These are phyloP conservation scores for Sebastiscus albofasciatus DNA, from an alignment of 2,797 vertebrate species.

Conservation along the genomic window DNA sequence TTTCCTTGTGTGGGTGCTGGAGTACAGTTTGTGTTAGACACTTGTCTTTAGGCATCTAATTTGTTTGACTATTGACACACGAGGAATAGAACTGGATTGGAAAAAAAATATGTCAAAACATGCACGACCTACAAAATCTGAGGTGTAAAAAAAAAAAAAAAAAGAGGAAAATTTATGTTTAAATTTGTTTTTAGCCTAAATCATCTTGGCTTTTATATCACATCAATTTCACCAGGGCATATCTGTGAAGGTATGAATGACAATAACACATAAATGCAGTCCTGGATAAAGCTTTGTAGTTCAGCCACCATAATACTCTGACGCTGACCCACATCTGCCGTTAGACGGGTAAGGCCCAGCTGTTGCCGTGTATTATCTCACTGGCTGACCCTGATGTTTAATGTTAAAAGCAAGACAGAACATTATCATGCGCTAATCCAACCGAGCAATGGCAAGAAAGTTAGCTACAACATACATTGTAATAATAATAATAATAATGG, in stretches of 20 bases:
- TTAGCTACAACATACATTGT: not conserved
- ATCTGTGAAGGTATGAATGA: conserved; percentile 47
- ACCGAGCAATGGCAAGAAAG: not conserved
- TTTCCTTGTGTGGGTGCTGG: not conserved
- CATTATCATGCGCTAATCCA: conserved; percentile 29
- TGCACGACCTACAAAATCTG: not conserved
- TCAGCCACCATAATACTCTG: conserved; percentile 56
- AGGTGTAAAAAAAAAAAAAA: not conserved
- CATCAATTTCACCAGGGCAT: conserved; percentile 3
- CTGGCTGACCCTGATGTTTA: conserved; percentile 60
- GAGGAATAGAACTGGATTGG: not conserved
- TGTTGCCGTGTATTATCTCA: conserved; percentile 74
- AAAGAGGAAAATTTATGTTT: not conserved
- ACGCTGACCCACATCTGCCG: conserved; percentile 75
- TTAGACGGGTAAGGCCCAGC: conserved; percentile 70
- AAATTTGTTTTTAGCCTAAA: not conserved
- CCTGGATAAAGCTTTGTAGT: conserved; percentile 62
- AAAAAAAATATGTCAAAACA: not conserved
- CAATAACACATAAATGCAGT: conserved; percentile 38
- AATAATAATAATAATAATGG: not conserved
- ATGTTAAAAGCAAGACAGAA: conserved; percentile 56
- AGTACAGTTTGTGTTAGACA: not conserved
- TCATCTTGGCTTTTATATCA: conserved; percentile 12
- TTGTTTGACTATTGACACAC: not conserved
- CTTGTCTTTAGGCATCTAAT: conserved; percentile 18